Conservation (phyloP, 2,888 invertebrate genomes). For the Acleris holmiana region DNA sequence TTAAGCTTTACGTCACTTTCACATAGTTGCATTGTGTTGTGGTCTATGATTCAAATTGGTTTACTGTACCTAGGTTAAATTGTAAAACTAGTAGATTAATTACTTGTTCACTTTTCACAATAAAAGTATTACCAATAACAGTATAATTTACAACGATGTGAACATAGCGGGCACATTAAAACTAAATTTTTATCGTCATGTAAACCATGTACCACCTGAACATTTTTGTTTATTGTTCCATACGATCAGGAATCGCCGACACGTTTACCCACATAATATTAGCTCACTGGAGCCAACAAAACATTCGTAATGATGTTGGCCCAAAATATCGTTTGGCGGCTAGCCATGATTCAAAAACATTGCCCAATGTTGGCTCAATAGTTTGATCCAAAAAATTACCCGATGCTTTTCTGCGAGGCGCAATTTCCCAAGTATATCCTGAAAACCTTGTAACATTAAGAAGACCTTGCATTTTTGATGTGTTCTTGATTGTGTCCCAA, state of each 20-base stretch:
- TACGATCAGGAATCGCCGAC: conserved; percentile 4
- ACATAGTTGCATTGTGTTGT: too few species aligned
- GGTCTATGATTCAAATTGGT: too few species aligned
- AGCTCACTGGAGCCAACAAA: conserved; percentile 11
- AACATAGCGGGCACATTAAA: not conserved
- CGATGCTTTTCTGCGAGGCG: not conserved
- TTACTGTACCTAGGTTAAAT: too few species aligned
- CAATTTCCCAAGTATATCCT: not conserved
- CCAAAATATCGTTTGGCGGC: conserved; percentile 12
- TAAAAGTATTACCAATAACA: not conserved
- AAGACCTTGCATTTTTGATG: conserved; percentile 9
- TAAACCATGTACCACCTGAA: not conserved
- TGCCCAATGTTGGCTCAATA: conserved; percentile 2
- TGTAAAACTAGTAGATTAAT: too few species aligned
- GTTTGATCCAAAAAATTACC: conserved; percentile 7
- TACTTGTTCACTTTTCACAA: too few species aligned
- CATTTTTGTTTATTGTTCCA: not conserved
- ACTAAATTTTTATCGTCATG: not conserved
- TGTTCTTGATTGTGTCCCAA: conserved; percentile 14
- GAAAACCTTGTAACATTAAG: conserved; percentile 2
- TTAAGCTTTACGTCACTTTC: too few species aligned
- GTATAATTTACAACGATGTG: not conserved
- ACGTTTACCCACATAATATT: conserved; percentile 2
- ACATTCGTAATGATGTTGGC: conserved; percentile 8
- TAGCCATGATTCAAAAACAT: not conserved